These are phyloP conservation scores for Hormaphis cornu DNA, from an alignment of 1,140 invertebrate genomes.

Conservation along the genomic window DNA sequence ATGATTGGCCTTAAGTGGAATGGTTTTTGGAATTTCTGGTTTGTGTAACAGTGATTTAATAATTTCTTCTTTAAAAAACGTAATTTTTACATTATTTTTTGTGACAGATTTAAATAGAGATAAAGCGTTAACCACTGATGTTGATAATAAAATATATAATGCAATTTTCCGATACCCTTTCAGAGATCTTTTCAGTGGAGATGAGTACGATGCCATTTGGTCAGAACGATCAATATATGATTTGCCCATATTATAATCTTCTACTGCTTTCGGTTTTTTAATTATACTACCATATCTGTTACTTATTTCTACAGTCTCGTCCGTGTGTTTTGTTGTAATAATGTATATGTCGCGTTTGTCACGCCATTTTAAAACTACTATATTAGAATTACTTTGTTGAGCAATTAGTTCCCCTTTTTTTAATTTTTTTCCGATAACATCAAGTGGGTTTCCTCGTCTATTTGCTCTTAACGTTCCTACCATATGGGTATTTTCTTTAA, in stretches of 20 bases:
- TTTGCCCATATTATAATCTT: slow-evolving; percentile 14
- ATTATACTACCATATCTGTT: slow-evolving; percentile 28
- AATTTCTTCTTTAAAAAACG: neutral
- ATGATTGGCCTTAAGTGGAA: no score
- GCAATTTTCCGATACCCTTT: slow-evolving; percentile 1
- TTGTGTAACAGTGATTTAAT: no score
- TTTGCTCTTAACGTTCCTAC: slow-evolving; percentile 35
- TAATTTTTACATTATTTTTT: neutral
- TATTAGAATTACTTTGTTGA: neutral
- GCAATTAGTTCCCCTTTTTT: slow-evolving; percentile 33
- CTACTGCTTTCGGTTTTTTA: neutral
- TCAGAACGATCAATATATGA: neutral
- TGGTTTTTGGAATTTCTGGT: no score
- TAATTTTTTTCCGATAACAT: slow-evolving; percentile 34
- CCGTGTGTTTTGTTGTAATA: slow-evolving; percentile 37
- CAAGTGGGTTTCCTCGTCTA: slow-evolving; percentile 35
- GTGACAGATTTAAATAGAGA: neutral
- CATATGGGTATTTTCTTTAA: slow-evolving; percentile 34
- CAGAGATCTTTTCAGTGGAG: neutral
- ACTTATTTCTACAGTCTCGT: neutral
- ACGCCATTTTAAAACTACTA: slow-evolving; percentile 37
- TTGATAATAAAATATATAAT: neutral
- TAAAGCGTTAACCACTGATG: neutral
- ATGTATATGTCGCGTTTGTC: slow-evolving; percentile 37
- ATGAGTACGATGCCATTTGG: neutral